Percentiles rank a stretch among this genome's conserved stretches.
phyloP scores from a whole-genome alignment of 2,797 vertebrate genomes.

The Ceyx erithaca region DNA sequence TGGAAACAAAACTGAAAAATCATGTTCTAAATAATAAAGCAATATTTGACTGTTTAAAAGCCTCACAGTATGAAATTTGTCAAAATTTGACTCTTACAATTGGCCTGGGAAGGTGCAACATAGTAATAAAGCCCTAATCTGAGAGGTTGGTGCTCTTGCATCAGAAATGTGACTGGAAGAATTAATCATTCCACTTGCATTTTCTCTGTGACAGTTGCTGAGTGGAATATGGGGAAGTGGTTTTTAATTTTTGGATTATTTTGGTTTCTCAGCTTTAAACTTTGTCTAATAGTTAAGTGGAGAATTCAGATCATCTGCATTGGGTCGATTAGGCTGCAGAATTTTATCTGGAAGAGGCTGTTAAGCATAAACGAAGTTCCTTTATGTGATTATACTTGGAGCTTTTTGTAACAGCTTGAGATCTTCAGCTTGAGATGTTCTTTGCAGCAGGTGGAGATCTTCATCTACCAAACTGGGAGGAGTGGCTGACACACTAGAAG shows the following conservation, averaged over 20 bases:
- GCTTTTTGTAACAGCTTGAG: not conserved
- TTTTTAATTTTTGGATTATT: constrained; percentile 15
- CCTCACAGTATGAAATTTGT: constrained; percentile 55
- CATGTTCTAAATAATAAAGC: constrained; percentile 68
- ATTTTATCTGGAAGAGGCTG: not conserved
- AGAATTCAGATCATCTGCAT: not conserved
- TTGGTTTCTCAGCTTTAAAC: not conserved
- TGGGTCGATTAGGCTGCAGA: not conserved
- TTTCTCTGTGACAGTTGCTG: constrained; percentile 12
- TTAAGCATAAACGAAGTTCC: not conserved
- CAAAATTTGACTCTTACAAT: constrained; percentile 2
- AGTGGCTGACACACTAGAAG: no score
- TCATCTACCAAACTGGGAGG: no score
- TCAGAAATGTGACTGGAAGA: not conserved
- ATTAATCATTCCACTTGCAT: constrained; percentile 23
- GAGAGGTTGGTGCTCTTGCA: not conserved
- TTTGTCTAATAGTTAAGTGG: not conserved
- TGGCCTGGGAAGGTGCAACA: not conserved
- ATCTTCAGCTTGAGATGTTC: not conserved
- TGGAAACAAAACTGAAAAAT: constrained; percentile 60
- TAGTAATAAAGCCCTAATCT: constrained; percentile 11
- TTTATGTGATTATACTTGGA: not conserved
- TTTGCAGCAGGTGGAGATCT: no score
- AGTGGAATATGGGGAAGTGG: not conserved
- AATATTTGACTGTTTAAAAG: constrained; percentile 69